Evolutionary conservation across 2,113 vertebrate genomes (phyloP).

Genomic region (Aix galericulata): DNA sequence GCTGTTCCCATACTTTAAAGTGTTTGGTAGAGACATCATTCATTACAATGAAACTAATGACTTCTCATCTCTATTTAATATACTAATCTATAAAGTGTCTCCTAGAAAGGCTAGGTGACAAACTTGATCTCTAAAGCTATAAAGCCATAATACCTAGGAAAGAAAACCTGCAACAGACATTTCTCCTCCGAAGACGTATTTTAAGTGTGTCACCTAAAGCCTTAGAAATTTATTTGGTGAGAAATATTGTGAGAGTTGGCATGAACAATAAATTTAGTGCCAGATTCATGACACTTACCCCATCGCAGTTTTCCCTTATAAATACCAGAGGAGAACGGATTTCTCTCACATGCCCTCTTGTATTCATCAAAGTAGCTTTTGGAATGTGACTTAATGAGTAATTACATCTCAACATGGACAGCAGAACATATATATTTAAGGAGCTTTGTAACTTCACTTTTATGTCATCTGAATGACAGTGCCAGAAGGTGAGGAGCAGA

Average conservation of each 20-base stretch:
- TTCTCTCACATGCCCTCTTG: constrained; percentile 19
- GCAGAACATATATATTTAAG: constrained; percentile 36
- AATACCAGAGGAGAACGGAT: constrained; percentile 43
- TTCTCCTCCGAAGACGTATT: constrained; percentile 38
- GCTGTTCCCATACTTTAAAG: not conserved
- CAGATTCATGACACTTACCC: constrained; percentile 52
- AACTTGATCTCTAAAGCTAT: not conserved
- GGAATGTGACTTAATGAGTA: constrained; percentile 50
- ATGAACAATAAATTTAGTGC: constrained; percentile 50
- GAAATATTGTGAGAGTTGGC: constrained; percentile 48
- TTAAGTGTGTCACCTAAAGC: constrained; percentile 31
- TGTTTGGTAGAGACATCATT: not conserved
- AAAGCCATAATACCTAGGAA: not conserved
- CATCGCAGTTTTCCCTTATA: constrained; percentile 34
- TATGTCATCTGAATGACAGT: not conserved
- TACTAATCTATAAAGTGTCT: not conserved
- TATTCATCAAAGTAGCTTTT: constrained; percentile 47
- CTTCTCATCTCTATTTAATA: not conserved
- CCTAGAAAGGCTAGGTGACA: constrained; percentile 7
- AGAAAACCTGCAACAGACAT: constrained; percentile 24
- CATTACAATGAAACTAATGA: not conserved
- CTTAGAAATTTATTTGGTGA: constrained; percentile 54
- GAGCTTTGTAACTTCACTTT: constrained; percentile 27
- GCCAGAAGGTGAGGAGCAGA: not conserved
- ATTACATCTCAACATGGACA: constrained; percentile 16